Evolutionary conservation across 2,113 vertebrate species (phyloP), one percentile per base, ranked within the genome.

Genomic region (Regulus satrapa): DNA sequence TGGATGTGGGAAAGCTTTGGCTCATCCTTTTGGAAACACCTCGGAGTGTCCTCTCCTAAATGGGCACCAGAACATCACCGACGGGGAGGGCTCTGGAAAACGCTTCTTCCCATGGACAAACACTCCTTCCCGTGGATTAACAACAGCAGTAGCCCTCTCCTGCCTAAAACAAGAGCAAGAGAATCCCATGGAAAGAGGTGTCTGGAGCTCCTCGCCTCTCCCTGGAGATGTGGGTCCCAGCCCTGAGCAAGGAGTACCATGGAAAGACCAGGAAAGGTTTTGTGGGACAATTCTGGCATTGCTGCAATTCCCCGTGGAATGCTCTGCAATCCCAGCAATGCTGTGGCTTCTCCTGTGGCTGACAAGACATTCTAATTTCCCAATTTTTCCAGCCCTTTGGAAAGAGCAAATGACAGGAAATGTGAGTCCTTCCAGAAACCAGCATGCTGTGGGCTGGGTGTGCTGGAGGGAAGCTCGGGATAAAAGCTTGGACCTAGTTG

Each of bases 331-430:
- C 52, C 81, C 91, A 91, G 18, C 64, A 85, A 79, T 73, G 78
- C 41, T 91, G 89, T 82, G 96, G 95, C 74, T 94, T 89, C 26
- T 38, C 69, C 78, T 46, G 87, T 1, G 41, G 77, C 67, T 82
- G 29, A 49, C 89, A 56, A 76, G 63, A 40, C 54, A 43, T 88
- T 46, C 32, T 17, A 1, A 80, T 93, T 88, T 76, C 89, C 63
- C 86, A 28, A 62, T 68, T 69, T 68, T 89, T 67, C 73, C 76
- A 94, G 68, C 55, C 66, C 58, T 94, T 43, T 45, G 69, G 61
- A 14, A 54, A 40, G 21, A 87, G 26, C 48, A 34, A 34, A 89
- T 48, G 23, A 32, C 45, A 67, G 84, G 91, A 75, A 84, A 34
- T 71, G 28, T 19, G n/a, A 86, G 48, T 8, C n/a, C 38, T 87